Conservation (phyloP, 2,888 invertebrate species). For the Conops quadrifasciatus region DNA sequence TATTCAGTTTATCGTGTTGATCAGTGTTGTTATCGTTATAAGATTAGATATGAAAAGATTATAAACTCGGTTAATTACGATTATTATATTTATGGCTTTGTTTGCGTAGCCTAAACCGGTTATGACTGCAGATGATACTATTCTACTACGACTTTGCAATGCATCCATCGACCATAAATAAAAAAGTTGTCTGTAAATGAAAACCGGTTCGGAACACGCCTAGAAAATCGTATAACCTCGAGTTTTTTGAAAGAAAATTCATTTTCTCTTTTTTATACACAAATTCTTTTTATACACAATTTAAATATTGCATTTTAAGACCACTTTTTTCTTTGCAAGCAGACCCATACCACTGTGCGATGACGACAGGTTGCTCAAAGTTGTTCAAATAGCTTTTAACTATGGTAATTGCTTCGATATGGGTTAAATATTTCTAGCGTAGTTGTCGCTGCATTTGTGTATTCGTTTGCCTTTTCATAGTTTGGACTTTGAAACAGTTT, state of each 20-base stretch:
- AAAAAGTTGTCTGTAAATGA: too few species aligned
- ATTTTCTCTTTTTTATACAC: too few species aligned
- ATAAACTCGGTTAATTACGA: neutral
- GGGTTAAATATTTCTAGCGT: neutral
- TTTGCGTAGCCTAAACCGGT: slow-evolving; percentile 39
- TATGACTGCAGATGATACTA: slow-evolving; percentile 5
- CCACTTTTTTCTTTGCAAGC: too few species aligned
- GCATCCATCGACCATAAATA: too few species aligned
- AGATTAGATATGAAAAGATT: too few species aligned
- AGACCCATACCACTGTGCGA: neutral
- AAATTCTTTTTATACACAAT: too few species aligned
- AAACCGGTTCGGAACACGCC: too few species aligned
- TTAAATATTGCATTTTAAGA: too few species aligned
- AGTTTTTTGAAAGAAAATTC: too few species aligned
- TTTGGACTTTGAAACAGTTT: neutral
- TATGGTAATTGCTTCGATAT: neutral
- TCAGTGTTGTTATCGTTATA: too few species aligned
- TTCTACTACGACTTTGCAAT: neutral
- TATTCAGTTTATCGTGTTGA: too few species aligned
- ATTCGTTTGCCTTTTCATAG: neutral
- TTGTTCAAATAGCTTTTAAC: neutral
- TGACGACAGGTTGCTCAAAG: neutral
- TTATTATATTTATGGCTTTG: slow-evolving; percentile 29
- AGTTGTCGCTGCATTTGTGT: neutral
- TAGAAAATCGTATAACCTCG: too few species aligned